Evolutionary conservation across 2,113 vertebrate genomes (phyloP).

Genomic region (Corythoichthys intestinalis): DNA sequence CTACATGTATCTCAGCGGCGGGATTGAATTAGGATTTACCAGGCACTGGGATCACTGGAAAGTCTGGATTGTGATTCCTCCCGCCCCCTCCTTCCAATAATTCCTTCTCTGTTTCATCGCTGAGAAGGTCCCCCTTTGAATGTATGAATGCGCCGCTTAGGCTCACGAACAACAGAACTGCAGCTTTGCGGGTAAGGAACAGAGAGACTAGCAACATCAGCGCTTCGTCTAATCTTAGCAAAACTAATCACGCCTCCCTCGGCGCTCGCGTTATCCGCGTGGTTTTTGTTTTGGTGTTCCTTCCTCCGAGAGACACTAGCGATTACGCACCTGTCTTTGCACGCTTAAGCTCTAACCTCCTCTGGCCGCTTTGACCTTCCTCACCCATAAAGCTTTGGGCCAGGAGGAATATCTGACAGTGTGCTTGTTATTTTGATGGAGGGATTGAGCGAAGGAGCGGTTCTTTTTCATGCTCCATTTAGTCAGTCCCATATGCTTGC

Average conservation of each 20-base stretch:
- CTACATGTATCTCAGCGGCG: not conserved
- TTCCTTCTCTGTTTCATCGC: slow-evolving; percentile 14
- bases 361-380: slow-evolving; percentile 20
- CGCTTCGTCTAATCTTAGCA: slow-evolving; percentile 40
- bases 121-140: slow-evolving; percentile 12
- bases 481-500: slow-evolving; percentile 36
- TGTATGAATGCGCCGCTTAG: slow-evolving; percentile 20
- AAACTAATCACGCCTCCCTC: slow-evolving; percentile 47
- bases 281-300: slow-evolving; percentile 39
- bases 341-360: slow-evolving; percentile 26
- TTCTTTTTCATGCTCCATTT: slow-evolving; percentile 35
- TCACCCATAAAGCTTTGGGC: slow-evolving; percentile 26
- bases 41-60: slow-evolving; percentile 29
- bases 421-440: slow-evolving; percentile 50
- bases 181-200: slow-evolving; percentile 30
- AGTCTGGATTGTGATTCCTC: slow-evolving; percentile 7
- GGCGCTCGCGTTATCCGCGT: slow-evolving; percentile 36
- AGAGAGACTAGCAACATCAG: slow-evolving; percentile 46
- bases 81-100: slow-evolving; percentile 12
- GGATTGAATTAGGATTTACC: slow-evolving; percentile 17
- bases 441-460: slow-evolving; percentile 45
- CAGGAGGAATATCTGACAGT: slow-evolving; percentile 41
- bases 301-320: slow-evolving; percentile 37
- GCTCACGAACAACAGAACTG: slow-evolving; percentile 32
- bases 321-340: slow-evolving; percentile 35